A percentile compares a stretch with the other conserved stretches of the same genome.
Evolutionary conservation across 2,797 vertebrate species (phyloP).

Genomic region (Silurus aristotelis): DNA sequence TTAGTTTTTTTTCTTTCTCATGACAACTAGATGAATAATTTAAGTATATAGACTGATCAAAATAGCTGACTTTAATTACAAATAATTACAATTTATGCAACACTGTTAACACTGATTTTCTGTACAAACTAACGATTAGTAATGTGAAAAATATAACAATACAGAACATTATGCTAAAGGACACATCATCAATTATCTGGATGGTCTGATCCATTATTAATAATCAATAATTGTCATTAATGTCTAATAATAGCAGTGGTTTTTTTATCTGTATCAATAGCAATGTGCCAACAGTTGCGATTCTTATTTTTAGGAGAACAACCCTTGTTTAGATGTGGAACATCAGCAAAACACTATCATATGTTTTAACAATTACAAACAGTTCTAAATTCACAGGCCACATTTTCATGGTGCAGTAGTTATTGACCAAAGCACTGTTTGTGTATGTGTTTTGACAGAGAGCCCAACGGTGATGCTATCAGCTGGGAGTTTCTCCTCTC

Average conservation of each 20-base stretch:
- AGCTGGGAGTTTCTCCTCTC: slow-evolving; percentile 96
- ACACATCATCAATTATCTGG: too few species aligned
- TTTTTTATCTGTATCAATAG: background rate
- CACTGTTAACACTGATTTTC: too few species aligned
- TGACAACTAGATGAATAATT: too few species aligned
- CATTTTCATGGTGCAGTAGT: background rate
- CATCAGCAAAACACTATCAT: background rate
- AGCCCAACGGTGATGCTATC: slow-evolving; percentile 96
- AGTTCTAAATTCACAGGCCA: too few species aligned
- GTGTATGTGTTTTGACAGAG: slow-evolving; percentile 71
- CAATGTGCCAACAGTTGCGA: background rate
- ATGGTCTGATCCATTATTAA: background rate
- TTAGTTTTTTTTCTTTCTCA: too few species aligned
- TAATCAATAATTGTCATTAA: background rate
- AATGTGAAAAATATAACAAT: background rate
- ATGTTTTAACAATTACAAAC: too few species aligned
- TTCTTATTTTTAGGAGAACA: background rate
- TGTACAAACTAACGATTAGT: background rate
- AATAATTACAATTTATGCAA: too few species aligned
- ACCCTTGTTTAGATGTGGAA: background rate
- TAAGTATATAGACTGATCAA: too few species aligned
- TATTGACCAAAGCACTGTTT: background rate
- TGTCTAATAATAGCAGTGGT: background rate
- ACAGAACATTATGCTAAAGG: background rate
- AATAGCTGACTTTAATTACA: too few species aligned